Evolutionary conservation across 2,113 vertebrate genomes (phyloP).

Genomic region (Noctilio leporinus): DNA sequence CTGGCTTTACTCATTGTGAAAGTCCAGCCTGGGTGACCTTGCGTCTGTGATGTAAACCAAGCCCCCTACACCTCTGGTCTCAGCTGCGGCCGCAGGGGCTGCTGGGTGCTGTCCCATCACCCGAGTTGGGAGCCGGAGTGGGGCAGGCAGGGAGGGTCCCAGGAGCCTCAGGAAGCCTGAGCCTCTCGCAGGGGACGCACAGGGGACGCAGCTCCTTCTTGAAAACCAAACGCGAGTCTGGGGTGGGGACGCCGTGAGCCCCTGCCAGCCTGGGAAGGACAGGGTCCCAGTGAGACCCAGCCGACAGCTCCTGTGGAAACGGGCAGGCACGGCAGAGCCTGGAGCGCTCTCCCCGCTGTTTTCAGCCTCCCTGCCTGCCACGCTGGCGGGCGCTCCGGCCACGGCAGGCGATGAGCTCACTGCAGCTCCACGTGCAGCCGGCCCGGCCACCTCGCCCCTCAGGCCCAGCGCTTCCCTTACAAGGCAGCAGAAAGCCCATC

Average conservation of each 20-base stretch:
- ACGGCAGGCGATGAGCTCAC: constrained; percentile 7
- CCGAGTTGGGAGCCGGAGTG: neutral
- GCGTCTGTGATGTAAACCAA: neutral
- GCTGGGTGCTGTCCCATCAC: rapidly evolving
- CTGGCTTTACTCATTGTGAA: rapidly evolving
- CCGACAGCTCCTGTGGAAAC: rapidly evolving
- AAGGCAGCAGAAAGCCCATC: constrained; percentile 61
- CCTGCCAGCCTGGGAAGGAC: neutral
- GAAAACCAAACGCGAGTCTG: neutral
- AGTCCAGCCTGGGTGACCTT: neutral
- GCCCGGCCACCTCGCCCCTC: constrained; percentile 23
- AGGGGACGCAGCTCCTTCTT: neutral
- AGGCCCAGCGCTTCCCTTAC: constrained; percentile 48
- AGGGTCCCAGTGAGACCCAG: rapidly evolving
- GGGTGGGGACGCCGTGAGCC: no score
- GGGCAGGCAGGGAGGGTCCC: no score
- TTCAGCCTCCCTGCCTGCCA: constrained; percentile 65
- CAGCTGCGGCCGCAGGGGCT: rapidly evolving
- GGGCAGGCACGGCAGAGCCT: rapidly evolving
- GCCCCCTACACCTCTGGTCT: neutral
- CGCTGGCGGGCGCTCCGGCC: constrained; percentile 61
- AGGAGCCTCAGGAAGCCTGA: neutral
- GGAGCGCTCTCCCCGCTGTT: constrained; percentile 35
- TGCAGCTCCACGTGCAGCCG: no score
- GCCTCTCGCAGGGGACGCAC: rapidly evolving